phyloP scores from a whole-genome alignment of 2,888 invertebrate genomes.

The Zelleria hepariella region DNA sequence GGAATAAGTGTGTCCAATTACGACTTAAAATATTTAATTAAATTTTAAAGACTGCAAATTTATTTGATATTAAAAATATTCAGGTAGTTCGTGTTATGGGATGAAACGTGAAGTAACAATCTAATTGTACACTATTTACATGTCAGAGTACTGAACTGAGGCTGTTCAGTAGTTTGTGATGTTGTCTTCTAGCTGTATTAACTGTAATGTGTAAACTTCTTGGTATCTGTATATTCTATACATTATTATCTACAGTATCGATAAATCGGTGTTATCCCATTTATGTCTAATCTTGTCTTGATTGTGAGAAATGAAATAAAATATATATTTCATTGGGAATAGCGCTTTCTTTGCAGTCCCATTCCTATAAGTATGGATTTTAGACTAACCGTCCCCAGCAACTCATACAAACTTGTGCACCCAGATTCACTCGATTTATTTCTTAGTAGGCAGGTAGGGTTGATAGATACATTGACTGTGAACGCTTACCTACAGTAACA shows the following conservation, averaged over 20 bases:
- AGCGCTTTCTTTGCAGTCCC: background rate
- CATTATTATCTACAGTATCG: slow-evolving; percentile 6
- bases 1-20: slow-evolving; percentile 17
- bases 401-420: too few species aligned
- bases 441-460: too few species aligned
- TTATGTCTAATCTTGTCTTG: slow-evolving; percentile 29
- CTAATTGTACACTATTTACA: slow-evolving; percentile 13
- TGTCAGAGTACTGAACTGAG: too few species aligned
- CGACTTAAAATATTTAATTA: slow-evolving; percentile 23
- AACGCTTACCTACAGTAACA: too few species aligned
- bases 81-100: slow-evolving; percentile 17
- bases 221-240: slow-evolving; percentile 13
- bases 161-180: too few species aligned
- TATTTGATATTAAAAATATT: slow-evolving; percentile 30
- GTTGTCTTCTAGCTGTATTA: slow-evolving; percentile 15
- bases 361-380: background rate
- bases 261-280: slow-evolving; percentile 29
- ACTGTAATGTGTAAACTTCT: slow-evolving; percentile 20
- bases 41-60: slow-evolving; percentile 35
- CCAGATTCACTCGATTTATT: too few species aligned
- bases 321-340: background rate
- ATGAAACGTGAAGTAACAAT: slow-evolving; percentile 11
- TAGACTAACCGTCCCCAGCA: too few species aligned
- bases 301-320: slow-evolving; percentile 28
- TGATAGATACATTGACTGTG: too few species aligned